Evolutionary conservation across 2,888 invertebrate genomes (phyloP).

Genomic region (Buathra laborator): DNA sequence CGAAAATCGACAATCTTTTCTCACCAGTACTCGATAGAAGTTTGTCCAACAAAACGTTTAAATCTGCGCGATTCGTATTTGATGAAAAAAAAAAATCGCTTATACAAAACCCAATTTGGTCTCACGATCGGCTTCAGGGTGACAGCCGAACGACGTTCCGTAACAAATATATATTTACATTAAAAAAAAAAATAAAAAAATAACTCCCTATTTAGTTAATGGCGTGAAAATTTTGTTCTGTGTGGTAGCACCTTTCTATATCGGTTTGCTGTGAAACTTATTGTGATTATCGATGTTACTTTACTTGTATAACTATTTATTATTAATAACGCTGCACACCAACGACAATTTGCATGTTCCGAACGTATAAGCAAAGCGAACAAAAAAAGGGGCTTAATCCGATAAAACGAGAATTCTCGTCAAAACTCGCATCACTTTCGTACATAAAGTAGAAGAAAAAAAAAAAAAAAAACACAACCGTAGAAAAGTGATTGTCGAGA

Average conservation of each 20-base stretch:
- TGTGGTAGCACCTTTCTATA: constrained; percentile 79
- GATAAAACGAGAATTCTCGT: background rate
- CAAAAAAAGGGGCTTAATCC: background rate
- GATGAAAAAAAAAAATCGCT: background rate
- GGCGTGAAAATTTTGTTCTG: constrained; percentile 72
- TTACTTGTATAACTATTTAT: constrained; percentile 47
- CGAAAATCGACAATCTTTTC: background rate
- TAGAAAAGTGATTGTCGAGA: background rate
- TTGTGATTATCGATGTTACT: constrained; percentile 67
- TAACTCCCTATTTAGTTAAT: constrained; percentile 34
- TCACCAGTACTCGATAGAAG: constrained; percentile 8
- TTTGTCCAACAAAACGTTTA: background rate
- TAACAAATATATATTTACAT: constrained; percentile 7
- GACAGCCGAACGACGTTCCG: constrained; percentile 60
- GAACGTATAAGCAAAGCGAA: constrained; percentile 65
- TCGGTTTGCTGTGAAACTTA: constrained; percentile 79
- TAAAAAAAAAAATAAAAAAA: background rate
- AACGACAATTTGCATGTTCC: constrained; percentile 76
- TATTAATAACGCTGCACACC: constrained; percentile 78
- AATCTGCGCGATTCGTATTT: background rate
- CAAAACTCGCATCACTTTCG: background rate
- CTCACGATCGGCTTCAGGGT: constrained; percentile 61
- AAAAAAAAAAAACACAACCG: background rate
- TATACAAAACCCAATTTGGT: constrained; percentile 1
- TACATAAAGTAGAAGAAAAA: background rate